These are phyloP conservation scores for Pomacea maculata DNA, from an alignment of 1,140 invertebrate species.

Conservation along the genomic window DNA sequence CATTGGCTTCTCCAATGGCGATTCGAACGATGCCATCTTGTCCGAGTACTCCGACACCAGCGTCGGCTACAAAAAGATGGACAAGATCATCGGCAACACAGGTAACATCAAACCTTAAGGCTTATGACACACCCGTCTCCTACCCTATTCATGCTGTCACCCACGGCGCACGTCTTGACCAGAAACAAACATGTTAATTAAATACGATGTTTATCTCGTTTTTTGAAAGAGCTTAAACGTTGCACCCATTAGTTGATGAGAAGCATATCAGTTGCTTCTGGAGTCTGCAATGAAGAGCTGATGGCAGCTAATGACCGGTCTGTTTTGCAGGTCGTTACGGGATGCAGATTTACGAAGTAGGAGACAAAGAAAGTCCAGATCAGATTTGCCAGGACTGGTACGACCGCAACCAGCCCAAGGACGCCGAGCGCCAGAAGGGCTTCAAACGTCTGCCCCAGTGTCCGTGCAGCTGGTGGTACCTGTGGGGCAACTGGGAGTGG, in stretches of 20 bases:
- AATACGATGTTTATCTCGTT: too few relatives aligned
- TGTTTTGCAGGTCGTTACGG: slow-evolving; percentile 1
- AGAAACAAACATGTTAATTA: too few relatives aligned
- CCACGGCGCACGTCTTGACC: too few relatives aligned
- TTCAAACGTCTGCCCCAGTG: slow-evolving; percentile 14
- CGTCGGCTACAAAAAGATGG: neutral
- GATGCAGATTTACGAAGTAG: neutral
- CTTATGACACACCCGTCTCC: too few relatives aligned
- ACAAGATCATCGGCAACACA: slow-evolving; percentile 12
- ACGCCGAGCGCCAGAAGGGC: neutral
- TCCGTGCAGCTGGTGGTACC: neutral
- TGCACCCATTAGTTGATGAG: too few relatives aligned
- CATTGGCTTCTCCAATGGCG: neutral
- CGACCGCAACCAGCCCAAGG: neutral
- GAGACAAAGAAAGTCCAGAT: neutral
- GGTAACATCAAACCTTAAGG: too few relatives aligned
- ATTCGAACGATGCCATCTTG: too few relatives aligned
- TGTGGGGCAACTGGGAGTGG: slow-evolving; percentile 15
- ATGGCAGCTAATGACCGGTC: too few relatives aligned
- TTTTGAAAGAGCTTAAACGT: too few relatives aligned
- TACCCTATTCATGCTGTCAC: too few relatives aligned
- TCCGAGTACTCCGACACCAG: neutral
- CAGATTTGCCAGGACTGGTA: slow-evolving; percentile 6
- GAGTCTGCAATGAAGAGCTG: too few relatives aligned
- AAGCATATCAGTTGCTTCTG: too few relatives aligned